A percentile compares a stretch with the other conserved stretches of the same genome.
Evolutionary conservation across 2,888 invertebrate species (phyloP).

Genomic region (Amorpha juglandis): DNA sequence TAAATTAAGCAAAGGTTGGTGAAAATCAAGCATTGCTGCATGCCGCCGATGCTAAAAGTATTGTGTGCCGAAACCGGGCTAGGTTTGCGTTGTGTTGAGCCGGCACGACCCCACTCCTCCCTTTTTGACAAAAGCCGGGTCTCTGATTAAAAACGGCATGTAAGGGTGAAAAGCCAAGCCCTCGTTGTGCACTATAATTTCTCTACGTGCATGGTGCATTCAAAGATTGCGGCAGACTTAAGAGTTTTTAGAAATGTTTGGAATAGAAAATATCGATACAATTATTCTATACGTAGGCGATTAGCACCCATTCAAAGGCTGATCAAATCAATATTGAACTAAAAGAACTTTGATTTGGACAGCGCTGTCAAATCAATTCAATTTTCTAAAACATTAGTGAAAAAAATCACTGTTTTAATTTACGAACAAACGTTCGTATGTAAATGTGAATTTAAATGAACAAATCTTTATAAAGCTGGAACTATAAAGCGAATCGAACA

Average conservation of each 20-base stretch:
- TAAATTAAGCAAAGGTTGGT: not conserved
- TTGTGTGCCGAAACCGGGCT: not conserved
- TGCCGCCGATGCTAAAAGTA: not conserved
- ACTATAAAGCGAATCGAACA: too few species aligned
- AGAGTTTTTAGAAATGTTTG: constrained; percentile 29
- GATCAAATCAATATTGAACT: too few species aligned
- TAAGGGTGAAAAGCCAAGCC: constrained; percentile 19
- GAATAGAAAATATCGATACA: not conserved
- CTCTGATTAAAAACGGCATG: constrained; percentile 40
- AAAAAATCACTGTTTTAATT: too few species aligned
- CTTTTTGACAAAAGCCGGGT: constrained; percentile 34
- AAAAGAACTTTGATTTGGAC: too few species aligned
- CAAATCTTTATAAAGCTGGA: too few species aligned
- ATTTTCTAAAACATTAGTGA: too few species aligned
- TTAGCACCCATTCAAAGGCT: too few species aligned
- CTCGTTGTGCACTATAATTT: constrained; percentile 34
- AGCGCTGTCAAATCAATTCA: too few species aligned
- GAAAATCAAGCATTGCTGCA: not conserved
- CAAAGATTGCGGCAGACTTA: constrained; percentile 34
- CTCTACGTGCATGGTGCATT: constrained; percentile 28
- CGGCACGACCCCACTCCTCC: not conserved
- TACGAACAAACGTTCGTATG: too few species aligned
- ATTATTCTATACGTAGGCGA: too few species aligned
- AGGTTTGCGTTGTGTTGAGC: not conserved
- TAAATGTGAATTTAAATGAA: too few species aligned